phyloP scores from a whole-genome alignment of 2,797 vertebrate species.

The Eutrigla gurnardus region DNA sequence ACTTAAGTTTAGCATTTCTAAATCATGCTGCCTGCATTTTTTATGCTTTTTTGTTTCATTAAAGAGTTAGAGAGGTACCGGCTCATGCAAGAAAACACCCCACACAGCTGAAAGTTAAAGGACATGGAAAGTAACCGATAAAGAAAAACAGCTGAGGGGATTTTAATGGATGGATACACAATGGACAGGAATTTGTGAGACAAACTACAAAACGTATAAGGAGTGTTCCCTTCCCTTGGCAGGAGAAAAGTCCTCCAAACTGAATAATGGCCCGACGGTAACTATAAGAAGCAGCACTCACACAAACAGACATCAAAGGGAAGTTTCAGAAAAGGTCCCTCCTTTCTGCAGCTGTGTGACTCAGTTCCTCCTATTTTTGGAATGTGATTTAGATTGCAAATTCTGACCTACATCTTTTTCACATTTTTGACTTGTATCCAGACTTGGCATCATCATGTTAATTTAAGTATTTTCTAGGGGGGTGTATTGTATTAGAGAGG shows the following conservation, averaged over 20 bases:
- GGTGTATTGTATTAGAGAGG: conserved; percentile 13
- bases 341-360: conserved; percentile 59
- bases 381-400: conserved; percentile 76
- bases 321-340: conserved; percentile 53
- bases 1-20: conserved; percentile 11
- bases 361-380: conserved; percentile 65
- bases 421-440: conserved; percentile 54
- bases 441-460: conserved; percentile 39
- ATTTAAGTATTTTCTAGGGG: conserved; percentile 37
- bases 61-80: conserved; percentile 16
- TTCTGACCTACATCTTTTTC: conserved; percentile 69
- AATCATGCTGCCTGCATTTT: conserved; percentile 2
- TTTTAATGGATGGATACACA: conserved; percentile 42
- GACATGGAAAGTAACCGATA: conserved; percentile 28
- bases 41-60: conserved; percentile 21
- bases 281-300: conserved; percentile 36
- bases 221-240: conserved; percentile 39
- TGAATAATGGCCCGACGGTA: conserved; percentile 58
- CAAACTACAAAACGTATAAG: conserved; percentile 55
- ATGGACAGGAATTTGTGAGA: conserved; percentile 42
- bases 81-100: conserved; percentile 14
- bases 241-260: conserved; percentile 54
- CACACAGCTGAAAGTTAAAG: conserved; percentile 34
- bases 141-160: conserved; percentile 48
- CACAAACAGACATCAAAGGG: conserved; percentile 67